Evolutionary conservation across 2,888 invertebrate genomes (phyloP), one percentile per base, ranked within the genome.

Genomic region (Criorhina ranunculi): DNA sequence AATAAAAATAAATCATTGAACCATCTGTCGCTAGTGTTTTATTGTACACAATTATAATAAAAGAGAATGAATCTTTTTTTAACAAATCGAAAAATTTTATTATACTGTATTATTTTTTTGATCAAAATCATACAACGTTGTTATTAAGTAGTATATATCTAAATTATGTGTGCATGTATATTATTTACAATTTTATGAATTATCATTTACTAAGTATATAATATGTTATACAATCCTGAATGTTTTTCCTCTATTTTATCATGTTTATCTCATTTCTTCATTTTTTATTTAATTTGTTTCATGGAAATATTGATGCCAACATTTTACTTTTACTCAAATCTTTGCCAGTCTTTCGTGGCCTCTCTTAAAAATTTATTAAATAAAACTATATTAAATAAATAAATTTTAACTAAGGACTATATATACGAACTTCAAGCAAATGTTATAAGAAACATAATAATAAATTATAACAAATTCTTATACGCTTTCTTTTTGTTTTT

Each of bases 91-190:
- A 89, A 89, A 89, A 88, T 89, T 86, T 88, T 87, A 88, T 88
- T 88, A 87, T 86, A 85, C 83, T 79, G 72, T 80, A 86, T 78
- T 89, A 90, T 89, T 88, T 90, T 88, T 88, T 89, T 91, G 90
- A 91, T 91, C 90, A 91, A 91, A 91, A 91, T 91, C 90, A 91
- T 91, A 91, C 91, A 91, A 91, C 90, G 89, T 90, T 91, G 88
- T 90, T 89, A 91, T 91, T 90, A 90, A 88, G 87, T 87, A 88
- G 87, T 88, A 88, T 88, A 87, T 87, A 75, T 86, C 66, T 88
- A 59, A 87, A 79, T 87, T 69, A 81, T 87, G 82, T 87, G 77
- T 87, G 87, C 86, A 87, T 87, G 87, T 86, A 82, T 86, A 76
- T 82, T 87, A 86, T 83, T 86, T 87, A 87, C 87, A 86, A 82